phyloP scores from a whole-genome alignment of 2,797 vertebrate species.

The Xerus rutilus region DNA sequence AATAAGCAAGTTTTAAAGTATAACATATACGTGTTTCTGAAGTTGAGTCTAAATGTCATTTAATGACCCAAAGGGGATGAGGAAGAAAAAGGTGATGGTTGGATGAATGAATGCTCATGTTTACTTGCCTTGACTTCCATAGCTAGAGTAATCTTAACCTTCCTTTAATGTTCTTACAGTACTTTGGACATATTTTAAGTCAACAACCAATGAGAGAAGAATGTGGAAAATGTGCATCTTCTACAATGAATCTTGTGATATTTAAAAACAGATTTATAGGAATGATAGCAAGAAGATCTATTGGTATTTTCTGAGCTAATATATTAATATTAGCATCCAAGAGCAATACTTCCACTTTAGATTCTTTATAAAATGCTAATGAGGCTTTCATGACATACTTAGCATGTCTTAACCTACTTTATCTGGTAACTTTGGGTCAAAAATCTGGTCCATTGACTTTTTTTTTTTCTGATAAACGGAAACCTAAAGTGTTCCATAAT shows the following conservation, averaged over 20 bases:
- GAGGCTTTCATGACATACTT: slow-evolving; percentile 57
- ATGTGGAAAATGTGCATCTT: slow-evolving; percentile 25
- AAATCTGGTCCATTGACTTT: slow-evolving; percentile 37
- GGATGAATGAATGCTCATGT: background rate
- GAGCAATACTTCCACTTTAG: background rate
- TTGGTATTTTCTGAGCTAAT: slow-evolving; percentile 44
- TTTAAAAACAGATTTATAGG: slow-evolving; percentile 44
- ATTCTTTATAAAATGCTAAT: slow-evolving; percentile 67
- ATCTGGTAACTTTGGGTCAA: slow-evolving; percentile 43
- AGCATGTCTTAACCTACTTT: slow-evolving; percentile 48
- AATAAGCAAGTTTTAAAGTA: background rate
- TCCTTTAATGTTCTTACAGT: background rate
- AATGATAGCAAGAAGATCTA: background rate
- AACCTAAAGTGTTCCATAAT: slow-evolving; percentile 67
- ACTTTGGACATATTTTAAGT: background rate
- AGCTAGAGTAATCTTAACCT: background rate
- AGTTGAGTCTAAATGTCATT: background rate
- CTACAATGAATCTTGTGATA: slow-evolving; percentile 21
- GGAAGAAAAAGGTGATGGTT: background rate
- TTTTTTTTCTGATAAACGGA: background rate
- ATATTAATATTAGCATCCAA: slow-evolving; percentile 55
- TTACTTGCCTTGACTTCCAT: background rate
- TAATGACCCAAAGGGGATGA: background rate
- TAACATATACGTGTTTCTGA: background rate
- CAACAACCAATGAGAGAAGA: background rate